Conservation (phyloP, 2,888 invertebrate species). For the Rotaria macrura region DNA sequence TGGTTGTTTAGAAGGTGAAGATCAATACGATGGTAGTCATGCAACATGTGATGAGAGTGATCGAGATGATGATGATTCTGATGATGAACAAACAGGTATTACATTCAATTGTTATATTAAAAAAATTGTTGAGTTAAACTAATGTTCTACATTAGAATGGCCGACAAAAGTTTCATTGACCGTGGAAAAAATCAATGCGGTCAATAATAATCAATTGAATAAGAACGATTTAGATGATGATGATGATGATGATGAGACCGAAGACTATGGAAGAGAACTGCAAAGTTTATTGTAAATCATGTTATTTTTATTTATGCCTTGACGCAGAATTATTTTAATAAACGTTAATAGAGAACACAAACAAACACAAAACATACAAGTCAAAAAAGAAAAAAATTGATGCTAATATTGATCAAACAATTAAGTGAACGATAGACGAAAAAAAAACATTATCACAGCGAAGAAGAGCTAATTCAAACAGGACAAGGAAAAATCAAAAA, state of each 20-base stretch:
- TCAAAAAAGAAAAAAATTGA: neutral
- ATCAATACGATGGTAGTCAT: neutral
- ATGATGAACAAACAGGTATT: neutral
- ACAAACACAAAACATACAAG: neutral
- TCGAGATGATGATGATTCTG: neutral
- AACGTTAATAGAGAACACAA: neutral
- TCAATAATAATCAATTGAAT: neutral
- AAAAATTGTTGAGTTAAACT: too few relatives aligned
- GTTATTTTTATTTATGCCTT: neutral
- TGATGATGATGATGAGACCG: neutral
- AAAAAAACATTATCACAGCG: neutral
- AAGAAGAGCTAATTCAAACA: neutral
- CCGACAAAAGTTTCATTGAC: neutral
- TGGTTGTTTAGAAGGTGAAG: neutral
- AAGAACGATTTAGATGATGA: neutral
- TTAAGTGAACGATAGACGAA: neutral
- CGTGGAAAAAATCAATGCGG: neutral
- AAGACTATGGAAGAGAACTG: neutral
- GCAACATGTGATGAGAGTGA: neutral
- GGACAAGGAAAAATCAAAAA: neutral
- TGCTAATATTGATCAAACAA: neutral
- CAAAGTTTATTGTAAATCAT: conserved; percentile 7
- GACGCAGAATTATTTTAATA: neutral
- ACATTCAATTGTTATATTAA: neutral
- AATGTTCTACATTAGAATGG: neutral